Percentiles rank a stretch among this genome's conserved stretches.
phyloP scores from a whole-genome alignment of 2,797 vertebrate species.

The Columba guinea region DNA sequence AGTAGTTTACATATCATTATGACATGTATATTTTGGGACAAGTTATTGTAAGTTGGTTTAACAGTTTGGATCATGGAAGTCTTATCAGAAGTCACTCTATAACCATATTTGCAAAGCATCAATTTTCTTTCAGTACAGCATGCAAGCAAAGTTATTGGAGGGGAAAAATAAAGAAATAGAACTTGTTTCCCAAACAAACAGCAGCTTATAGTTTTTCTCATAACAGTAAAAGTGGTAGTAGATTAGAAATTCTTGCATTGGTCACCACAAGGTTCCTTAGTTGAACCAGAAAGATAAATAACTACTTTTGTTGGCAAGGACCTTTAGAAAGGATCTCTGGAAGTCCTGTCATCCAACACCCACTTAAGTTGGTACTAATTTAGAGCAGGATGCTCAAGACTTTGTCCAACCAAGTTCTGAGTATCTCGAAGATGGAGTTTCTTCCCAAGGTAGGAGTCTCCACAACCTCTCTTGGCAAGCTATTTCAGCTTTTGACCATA shows the following conservation, averaged over 20 bases:
- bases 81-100: neutral
- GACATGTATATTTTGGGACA: neutral
- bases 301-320: neutral
- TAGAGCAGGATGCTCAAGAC: neutral
- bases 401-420: neutral
- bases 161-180: neutral
- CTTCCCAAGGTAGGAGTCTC: neutral
- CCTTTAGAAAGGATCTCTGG: neutral
- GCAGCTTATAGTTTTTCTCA: neutral
- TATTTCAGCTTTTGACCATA: neutral
- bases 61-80: neutral
- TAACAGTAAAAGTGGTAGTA: neutral
- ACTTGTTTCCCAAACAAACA: neutral
- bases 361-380: neutral
- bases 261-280: neutral
- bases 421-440: neutral
- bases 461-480: neutral
- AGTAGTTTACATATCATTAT: neutral
- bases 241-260: neutral
- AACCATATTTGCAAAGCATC: neutral
- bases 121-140: neutral
- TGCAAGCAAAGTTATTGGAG: neutral
- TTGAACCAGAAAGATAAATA: neutral
- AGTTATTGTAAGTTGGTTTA: neutral
- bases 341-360: neutral